Conservation (phyloP, 2,113 vertebrate genomes). For the Pseudois nayaur region DNA sequence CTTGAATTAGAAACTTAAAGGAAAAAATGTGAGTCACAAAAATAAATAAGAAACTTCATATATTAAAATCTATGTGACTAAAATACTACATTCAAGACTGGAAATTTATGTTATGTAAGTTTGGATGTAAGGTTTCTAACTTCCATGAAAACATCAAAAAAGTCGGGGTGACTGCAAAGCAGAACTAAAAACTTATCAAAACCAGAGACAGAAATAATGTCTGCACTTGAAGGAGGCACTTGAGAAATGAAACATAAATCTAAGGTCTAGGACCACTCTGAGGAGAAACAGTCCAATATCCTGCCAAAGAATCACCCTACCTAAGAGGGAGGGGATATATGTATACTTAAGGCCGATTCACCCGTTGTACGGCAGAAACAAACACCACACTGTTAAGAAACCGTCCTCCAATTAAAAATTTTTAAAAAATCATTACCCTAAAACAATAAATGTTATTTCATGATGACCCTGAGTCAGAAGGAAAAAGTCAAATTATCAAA, state of each 20-base stretch:
- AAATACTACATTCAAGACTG: neutral
- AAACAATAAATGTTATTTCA: neutral
- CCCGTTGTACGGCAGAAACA: neutral
- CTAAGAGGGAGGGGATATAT: neutral
- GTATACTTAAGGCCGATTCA: neutral
- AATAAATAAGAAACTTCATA: neutral
- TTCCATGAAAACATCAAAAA: neutral
- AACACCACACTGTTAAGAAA: neutral
- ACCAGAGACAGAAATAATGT: neutral
- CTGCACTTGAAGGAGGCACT: neutral
- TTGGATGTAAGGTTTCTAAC: neutral
- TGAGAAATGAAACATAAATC: constrained; percentile 3
- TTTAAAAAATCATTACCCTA: neutral
- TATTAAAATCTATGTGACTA: neutral
- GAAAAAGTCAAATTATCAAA: constrained; percentile 4
- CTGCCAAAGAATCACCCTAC: neutral
- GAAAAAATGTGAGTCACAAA: neutral
- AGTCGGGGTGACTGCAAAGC: neutral
- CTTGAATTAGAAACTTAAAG: neutral
- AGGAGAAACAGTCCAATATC: neutral
- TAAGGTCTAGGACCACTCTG: neutral
- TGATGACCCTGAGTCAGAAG: neutral
- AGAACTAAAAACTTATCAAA: neutral
- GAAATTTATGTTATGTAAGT: neutral
- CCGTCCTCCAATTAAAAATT: neutral